Percentiles rank a stretch among this genome's conserved stretches.
These are phyloP conservation scores for Bubo scandiacus DNA, from an alignment of 2,113 vertebrate genomes.

Conservation along the genomic window DNA sequence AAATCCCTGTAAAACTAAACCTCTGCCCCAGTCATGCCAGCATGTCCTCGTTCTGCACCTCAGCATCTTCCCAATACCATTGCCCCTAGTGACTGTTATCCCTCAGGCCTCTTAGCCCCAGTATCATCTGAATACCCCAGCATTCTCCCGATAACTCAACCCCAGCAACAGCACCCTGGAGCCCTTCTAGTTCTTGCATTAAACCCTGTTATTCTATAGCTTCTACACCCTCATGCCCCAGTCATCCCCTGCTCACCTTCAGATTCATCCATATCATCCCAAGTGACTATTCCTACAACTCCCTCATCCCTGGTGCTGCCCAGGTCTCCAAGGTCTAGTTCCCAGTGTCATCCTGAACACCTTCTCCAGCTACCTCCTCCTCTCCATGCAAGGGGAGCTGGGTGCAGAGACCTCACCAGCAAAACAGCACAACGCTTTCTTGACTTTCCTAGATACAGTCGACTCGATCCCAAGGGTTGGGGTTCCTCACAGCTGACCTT, in stretches of 20 bases:
- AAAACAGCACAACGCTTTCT: not conserved
- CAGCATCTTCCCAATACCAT: not conserved
- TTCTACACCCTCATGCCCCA: not conserved
- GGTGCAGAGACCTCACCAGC: not conserved
- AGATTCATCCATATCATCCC: not conserved
- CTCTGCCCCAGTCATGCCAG: not conserved
- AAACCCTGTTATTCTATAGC: not conserved
- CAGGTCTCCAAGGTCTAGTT: not conserved
- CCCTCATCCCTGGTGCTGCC: not conserved
- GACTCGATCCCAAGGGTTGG: fast-evolving
- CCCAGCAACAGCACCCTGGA: not conserved
- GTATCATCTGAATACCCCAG: not conserved
- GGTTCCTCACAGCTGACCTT: not conserved
- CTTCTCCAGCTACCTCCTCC: not conserved
- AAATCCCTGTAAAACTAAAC: not conserved
- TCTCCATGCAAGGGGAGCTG: not conserved
- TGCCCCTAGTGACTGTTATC: not conserved
- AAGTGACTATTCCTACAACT: not conserved
- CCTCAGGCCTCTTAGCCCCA: not conserved
- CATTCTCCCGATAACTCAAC: not conserved
- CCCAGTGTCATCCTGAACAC: not conserved
- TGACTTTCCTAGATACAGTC: not conserved
- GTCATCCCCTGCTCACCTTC: not conserved
- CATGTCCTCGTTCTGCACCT: not conserved
- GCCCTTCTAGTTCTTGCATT: not conserved